Conservation (phyloP, 1,140 invertebrate genomes). For the Neodiprion lecontei region DNA sequence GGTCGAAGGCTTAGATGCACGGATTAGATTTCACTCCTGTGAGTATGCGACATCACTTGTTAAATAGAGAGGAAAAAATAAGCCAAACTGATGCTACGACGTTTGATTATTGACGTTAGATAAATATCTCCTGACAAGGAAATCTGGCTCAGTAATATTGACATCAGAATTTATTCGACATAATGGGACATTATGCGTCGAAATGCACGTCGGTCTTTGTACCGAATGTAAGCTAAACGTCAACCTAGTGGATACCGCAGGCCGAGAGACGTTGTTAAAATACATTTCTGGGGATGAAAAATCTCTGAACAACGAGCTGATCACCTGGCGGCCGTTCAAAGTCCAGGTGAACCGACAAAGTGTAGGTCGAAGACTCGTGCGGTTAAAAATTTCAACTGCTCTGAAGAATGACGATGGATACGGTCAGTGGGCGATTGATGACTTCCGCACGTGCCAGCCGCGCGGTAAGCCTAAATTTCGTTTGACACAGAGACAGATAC, state of each 20-base stretch:
- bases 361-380: background rate
- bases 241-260: background rate
- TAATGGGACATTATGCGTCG: constrained; percentile 25
- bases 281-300: background rate
- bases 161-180: constrained; percentile 13
- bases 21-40: constrained; percentile 37
- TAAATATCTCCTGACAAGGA: constrained; percentile 25
- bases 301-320: constrained; percentile 15
- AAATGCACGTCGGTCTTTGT: constrained; percentile 35
- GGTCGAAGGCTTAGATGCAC: background rate
- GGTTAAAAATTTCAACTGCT: constrained; percentile 4
- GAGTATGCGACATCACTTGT: background rate
- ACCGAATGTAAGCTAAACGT: constrained; percentile 28
- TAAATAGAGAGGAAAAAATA: background rate
- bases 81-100: background rate
- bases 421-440: background rate
- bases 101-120: constrained; percentile 21
- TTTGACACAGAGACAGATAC: background rate
- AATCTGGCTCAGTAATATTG: constrained; percentile 3
- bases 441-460: background rate
- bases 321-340: constrained; percentile 32
- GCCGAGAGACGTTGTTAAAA: background rate
- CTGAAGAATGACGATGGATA: background rate
- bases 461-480: background rate
- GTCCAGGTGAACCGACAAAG: constrained; percentile 7